Percentiles rank a stretch among this genome's conserved stretches.
phyloP scores from a whole-genome alignment of 2,113 vertebrate genomes.

The Pardalotus punctatus region DNA sequence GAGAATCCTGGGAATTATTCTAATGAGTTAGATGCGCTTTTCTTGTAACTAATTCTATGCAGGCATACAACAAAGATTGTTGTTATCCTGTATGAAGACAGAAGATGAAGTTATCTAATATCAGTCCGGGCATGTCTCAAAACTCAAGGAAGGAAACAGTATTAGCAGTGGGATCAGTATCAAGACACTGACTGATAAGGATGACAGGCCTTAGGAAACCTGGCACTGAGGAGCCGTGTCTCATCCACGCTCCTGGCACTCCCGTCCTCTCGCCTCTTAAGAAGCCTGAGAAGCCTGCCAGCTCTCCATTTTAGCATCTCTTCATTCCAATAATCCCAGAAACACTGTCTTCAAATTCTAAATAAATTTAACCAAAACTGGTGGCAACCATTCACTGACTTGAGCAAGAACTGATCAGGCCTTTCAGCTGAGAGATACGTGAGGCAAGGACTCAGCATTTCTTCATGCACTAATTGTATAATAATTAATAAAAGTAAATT shows the following conservation, averaged over 20 bases:
- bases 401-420: not conserved
- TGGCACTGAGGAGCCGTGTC: not conserved
- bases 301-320: not conserved
- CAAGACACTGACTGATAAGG: not conserved
- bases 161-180: not conserved
- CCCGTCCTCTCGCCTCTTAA: not conserved
- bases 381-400: not conserved
- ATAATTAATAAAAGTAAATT: conserved; percentile 52
- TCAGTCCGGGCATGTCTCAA: not conserved
- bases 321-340: not conserved
- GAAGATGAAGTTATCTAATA: not conserved
- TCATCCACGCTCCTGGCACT: not conserved
- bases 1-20: not conserved
- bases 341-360: not conserved
- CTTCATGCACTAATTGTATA: not conserved
- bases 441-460: not conserved
- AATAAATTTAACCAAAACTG: not conserved
- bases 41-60: not conserved
- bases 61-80: not conserved
- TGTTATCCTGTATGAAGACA: not conserved
- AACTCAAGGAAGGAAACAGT: not conserved
- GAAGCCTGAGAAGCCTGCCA: not conserved
- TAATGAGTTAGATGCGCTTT: not conserved
- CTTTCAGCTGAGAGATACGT: not conserved
- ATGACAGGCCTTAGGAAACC: not conserved